These are phyloP conservation scores for Acyrthosiphon pisum DNA, from an alignment of 1,140 invertebrate genomes.

Conservation along the genomic window DNA sequence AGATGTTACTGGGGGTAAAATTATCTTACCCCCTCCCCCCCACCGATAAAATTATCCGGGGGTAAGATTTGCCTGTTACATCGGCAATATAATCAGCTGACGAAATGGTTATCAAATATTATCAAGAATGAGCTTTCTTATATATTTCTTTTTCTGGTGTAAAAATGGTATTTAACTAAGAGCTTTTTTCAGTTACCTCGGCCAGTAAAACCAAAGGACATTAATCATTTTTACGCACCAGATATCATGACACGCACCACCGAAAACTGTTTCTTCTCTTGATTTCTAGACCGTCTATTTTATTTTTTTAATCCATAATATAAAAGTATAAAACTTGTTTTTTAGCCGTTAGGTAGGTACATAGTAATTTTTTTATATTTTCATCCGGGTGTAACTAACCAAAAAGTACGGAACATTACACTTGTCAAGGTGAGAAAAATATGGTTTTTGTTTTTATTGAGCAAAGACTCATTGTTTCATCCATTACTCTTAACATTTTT, in stretches of 20 bases:
- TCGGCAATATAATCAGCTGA: not conserved
- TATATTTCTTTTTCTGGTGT: not conserved
- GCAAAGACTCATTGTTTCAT: not conserved
- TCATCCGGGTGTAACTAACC: not conserved
- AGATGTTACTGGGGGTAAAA: too few species aligned
- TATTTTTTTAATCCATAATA: not conserved
- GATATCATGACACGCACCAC: not conserved
- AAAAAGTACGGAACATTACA: constrained; percentile 22
- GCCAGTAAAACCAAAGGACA: not conserved
- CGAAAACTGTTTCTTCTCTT: constrained; percentile 19
- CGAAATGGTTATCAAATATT: not conserved
- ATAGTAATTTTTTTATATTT: not conserved
- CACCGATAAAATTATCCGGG: too few species aligned
- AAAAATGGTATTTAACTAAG: not conserved
- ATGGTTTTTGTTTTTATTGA: constrained; percentile 29
- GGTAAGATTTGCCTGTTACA: too few species aligned
- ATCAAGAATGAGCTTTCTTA: not conserved
- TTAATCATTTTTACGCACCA: constrained; percentile 22
- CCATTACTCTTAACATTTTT: not conserved
- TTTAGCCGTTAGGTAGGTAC: not conserved
- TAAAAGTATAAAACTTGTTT: constrained; percentile 14
- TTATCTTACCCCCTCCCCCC: too few species aligned
- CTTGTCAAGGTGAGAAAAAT: constrained; percentile 29
- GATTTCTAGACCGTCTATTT: constrained; percentile 14
- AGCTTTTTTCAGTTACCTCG: not conserved